Percentiles rank a stretch among this genome's conserved stretches.
phyloP scores from a whole-genome alignment of 2,797 vertebrate species.

The Huso huso region DNA sequence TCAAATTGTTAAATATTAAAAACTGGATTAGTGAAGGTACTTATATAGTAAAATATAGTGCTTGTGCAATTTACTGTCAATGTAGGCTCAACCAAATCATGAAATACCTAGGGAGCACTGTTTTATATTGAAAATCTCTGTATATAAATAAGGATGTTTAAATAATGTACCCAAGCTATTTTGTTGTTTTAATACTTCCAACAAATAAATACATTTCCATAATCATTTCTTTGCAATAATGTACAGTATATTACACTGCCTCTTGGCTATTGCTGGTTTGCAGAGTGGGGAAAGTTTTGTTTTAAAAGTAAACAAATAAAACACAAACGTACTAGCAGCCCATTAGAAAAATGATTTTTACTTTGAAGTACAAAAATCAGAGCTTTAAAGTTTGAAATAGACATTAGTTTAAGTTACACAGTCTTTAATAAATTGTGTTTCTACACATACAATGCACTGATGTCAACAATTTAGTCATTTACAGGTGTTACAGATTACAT shows the following conservation, averaged over 20 bases:
- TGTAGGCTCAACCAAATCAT: no score
- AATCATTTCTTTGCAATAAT: background rate
- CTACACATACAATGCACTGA: slow-evolving; percentile 19
- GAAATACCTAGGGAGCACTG: background rate
- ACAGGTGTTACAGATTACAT: slow-evolving; percentile 19
- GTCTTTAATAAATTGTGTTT: slow-evolving; percentile 18
- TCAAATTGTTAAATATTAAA: background rate
- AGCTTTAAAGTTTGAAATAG: slow-evolving; percentile 21
- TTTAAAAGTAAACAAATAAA: background rate
- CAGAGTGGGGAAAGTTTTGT: background rate
- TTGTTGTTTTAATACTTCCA: background rate
- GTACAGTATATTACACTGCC: background rate
- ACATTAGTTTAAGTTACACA: slow-evolving; percentile 21
- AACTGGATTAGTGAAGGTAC: background rate
- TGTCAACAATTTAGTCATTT: slow-evolving; percentile 12
- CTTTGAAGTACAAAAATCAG: slow-evolving; percentile 28
- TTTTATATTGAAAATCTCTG: background rate
- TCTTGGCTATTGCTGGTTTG: no score
- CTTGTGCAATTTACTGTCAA: background rate
- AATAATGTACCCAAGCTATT: background rate
- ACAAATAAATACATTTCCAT: background rate
- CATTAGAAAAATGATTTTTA: slow-evolving; percentile 25
- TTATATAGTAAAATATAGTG: background rate
- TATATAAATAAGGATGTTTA: background rate
- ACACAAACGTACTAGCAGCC: background rate